These are phyloP conservation scores for Anthopleura xanthogrammica DNA, from an alignment of 92 coral and sea anemone species.

Conservation along the genomic window DNA sequence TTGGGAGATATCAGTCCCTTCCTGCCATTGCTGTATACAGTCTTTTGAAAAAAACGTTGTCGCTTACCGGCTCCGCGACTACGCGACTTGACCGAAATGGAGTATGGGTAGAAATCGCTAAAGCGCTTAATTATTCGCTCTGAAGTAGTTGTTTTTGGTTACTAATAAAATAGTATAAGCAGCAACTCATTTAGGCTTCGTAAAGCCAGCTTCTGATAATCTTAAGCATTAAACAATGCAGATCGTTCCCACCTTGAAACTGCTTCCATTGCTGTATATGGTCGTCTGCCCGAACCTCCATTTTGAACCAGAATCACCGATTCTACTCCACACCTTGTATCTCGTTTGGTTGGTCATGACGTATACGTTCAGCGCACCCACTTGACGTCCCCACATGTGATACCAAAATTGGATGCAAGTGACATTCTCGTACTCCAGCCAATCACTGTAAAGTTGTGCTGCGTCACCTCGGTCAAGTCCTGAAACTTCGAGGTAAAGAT, in stretches of 20 bases:
- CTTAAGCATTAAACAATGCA: no score
- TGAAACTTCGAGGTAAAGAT: conserved; percentile 28
- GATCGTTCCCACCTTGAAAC: neutral
- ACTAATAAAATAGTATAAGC: no score
- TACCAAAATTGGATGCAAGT: conserved; percentile 31
- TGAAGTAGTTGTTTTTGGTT: no score
- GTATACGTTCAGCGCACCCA: conserved; percentile 5
- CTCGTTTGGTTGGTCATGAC: conserved; percentile 2
- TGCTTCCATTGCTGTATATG: conserved; percentile 8
- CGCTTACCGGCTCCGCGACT: no score
- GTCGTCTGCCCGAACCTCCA: conserved; percentile 35
- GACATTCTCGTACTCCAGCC: conserved; percentile 14
- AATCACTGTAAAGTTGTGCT: conserved; percentile 22
- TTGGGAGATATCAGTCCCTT: no score
- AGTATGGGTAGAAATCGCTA: no score
- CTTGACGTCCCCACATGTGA: conserved; percentile 29
- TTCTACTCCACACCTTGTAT: neutral
- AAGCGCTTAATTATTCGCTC: no score
- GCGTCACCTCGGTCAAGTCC: neutral
- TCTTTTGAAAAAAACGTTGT: no score
- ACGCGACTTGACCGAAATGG: no score
- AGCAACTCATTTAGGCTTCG: no score
- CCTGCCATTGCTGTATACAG: no score
- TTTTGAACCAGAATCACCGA: neutral
- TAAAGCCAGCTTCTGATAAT: no score